phyloP scores from a whole-genome alignment of 2,888 invertebrate genomes.

The Drosophila paramelanica region DNA sequence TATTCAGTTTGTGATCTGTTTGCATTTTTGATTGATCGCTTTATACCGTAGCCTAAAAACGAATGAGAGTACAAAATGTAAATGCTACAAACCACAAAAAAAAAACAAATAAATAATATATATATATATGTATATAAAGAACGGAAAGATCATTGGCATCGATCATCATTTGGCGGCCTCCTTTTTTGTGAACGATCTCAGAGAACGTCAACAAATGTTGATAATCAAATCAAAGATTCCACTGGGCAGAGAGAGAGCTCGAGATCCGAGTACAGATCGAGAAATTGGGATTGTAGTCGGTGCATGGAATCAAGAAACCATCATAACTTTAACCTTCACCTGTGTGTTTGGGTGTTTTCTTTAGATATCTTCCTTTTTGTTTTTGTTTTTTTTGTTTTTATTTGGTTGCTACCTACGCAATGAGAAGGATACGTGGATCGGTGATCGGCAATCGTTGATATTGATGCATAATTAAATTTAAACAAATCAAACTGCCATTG shows the following conservation, averaged over 20 bases:
- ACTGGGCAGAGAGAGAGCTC: slow-evolving; percentile 25
- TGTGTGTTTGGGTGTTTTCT: slow-evolving; percentile 49
- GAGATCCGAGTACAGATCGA: slow-evolving; percentile 32
- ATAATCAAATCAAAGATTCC: slow-evolving; percentile 73
- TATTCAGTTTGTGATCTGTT: slow-evolving; percentile 51
- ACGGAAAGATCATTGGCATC: slow-evolving; percentile 56
- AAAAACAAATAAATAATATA: slow-evolving; percentile 17
- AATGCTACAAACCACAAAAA: slow-evolving; percentile 53
- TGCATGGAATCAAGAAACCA: slow-evolving; percentile 61
- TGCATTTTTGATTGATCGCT: slow-evolving; percentile 84
- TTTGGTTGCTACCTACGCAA: slow-evolving; percentile 53
- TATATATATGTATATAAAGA: slow-evolving; percentile 9
- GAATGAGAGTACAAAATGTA: slow-evolving; percentile 73
- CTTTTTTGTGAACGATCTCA: slow-evolving; percentile 42
- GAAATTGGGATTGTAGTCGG: slow-evolving; percentile 47
- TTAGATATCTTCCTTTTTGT: slow-evolving; percentile 10
- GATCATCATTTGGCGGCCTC: slow-evolving; percentile 77
- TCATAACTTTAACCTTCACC: slow-evolving; percentile 78
- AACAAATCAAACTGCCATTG: slow-evolving; percentile 79
- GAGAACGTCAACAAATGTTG: slow-evolving; percentile 57
- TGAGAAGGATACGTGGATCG: slow-evolving; percentile 23
- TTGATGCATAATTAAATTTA: slow-evolving; percentile 79
- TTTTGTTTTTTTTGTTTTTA: slow-evolving; percentile 2
- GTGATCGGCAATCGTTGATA: slow-evolving; percentile 70
- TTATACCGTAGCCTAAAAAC: slow-evolving; percentile 69